Evolutionary conservation across 2,797 vertebrate genomes (phyloP).

Genomic region (Anguilla anguilla): DNA sequence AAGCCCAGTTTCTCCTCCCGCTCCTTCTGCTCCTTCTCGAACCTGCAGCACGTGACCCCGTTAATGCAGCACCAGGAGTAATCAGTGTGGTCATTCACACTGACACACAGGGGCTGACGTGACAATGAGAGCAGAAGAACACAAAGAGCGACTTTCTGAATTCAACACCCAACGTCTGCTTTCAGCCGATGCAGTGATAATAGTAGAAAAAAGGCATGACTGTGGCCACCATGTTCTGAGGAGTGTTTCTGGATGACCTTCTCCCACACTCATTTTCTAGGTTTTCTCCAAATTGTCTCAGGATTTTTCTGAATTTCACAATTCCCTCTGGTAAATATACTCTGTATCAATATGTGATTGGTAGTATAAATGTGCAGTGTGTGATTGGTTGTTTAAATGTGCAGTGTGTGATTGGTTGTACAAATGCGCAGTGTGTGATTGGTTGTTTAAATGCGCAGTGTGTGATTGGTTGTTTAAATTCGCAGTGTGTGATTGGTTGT

Average conservation of each 20-base stretch:
- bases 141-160: neutral
- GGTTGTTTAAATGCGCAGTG: too few relatives aligned
- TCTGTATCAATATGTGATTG: too few relatives aligned
- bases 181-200: neutral
- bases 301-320: too few relatives aligned
- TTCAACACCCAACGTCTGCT: neutral
- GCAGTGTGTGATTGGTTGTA: too few relatives aligned
- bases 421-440: too few relatives aligned
- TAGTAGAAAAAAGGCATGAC: neutral
- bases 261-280: too few relatives aligned
- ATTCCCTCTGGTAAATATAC: too few relatives aligned
- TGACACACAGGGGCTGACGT: neutral
- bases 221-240: neutral
- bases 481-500: too few relatives aligned
- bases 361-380: too few relatives aligned
- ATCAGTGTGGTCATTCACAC: neutral
- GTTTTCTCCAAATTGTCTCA: neutral
- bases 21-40: conserved; percentile 73
- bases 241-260: too few relatives aligned
- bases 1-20: neutral
- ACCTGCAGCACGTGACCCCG: conserved; percentile 62
- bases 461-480: too few relatives aligned
- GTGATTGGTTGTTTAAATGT: too few relatives aligned
- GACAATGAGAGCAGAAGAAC: neutral
- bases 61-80: neutral